These are phyloP conservation scores for Venusia cambrica DNA, from an alignment of 2,888 invertebrate genomes.

Conservation along the genomic window DNA sequence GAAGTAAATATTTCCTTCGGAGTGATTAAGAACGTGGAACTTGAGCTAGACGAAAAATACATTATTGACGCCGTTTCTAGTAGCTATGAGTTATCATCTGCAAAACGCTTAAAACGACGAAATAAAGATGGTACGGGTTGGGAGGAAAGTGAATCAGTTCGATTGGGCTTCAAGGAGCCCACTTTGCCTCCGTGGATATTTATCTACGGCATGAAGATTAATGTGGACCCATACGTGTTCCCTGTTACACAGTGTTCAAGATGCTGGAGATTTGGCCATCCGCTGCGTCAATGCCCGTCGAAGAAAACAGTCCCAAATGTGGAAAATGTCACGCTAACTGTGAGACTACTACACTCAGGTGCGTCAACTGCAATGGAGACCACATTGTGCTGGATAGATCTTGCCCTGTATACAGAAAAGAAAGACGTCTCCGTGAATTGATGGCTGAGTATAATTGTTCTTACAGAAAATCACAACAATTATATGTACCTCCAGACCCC, in stretches of 20 bases:
- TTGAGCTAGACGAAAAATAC: too few relatives aligned
- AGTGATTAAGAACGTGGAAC: too few relatives aligned
- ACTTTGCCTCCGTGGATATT: neutral
- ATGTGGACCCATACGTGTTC: constrained; percentile 23
- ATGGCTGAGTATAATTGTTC: constrained; percentile 22
- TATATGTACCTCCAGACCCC: neutral
- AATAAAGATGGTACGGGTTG: neutral
- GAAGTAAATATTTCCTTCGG: too few relatives aligned
- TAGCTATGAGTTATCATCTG: too few relatives aligned
- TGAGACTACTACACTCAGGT: constrained; percentile 10
- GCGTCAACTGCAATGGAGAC: neutral
- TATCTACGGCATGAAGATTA: constrained; percentile 3
- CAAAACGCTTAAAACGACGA: neutral
- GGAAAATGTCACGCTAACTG: constrained; percentile 24
- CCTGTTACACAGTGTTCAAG: constrained; percentile 25
- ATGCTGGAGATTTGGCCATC: constrained; percentile 25
- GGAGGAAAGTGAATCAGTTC: neutral
- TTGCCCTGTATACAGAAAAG: constrained; percentile 11
- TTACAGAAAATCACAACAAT: neutral
- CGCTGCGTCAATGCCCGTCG: constrained; percentile 6
- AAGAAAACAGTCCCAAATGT: constrained; percentile 21
- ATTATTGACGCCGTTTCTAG: too few relatives aligned
- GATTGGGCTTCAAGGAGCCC: neutral
- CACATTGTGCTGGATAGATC: constrained; percentile 27
- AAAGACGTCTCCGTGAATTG: constrained; percentile 26